A percentile compares a stretch with the other conserved stretches of the same genome.
Conservation (phyloP, 2,113 vertebrate species). For the Geococcyx californianus region DNA sequence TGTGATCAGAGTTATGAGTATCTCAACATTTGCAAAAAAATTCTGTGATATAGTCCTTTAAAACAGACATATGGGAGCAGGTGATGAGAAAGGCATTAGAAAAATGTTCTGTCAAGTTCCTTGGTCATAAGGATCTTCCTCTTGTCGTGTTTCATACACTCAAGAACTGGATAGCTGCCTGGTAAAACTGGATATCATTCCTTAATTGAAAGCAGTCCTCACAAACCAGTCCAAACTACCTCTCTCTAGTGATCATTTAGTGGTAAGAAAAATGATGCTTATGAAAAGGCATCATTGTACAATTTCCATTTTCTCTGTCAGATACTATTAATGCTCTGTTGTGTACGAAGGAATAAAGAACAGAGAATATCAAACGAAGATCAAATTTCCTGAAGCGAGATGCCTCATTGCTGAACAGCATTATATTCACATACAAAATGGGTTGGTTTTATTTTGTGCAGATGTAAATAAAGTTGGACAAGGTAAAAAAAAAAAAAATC, state of each 20-base stretch:
- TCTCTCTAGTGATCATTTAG: not conserved
- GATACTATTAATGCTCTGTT: not conserved
- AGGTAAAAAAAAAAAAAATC: not conserved
- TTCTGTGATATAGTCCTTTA: not conserved
- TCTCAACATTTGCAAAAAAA: not conserved
- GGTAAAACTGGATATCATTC: not conserved
- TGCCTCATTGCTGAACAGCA: not conserved
- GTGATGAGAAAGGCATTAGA: not conserved
- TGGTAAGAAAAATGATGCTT: not conserved
- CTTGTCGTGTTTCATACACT: accelerated
- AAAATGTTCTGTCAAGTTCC: accelerated
- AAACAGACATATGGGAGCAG: not conserved
- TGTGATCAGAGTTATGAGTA: not conserved
- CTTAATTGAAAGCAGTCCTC: not conserved
- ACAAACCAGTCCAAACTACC: not conserved
- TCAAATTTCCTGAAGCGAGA: not conserved
- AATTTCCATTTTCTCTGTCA: not conserved
- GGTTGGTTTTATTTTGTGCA: not conserved
- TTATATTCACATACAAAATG: not conserved
- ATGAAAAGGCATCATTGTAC: not conserved
- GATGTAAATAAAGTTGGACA: not conserved
- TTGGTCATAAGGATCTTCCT: too few species aligned
- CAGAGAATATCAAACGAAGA: not conserved
- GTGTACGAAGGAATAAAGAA: not conserved
- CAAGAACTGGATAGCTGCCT: not conserved